phyloP scores from a whole-genome alignment of 1,140 invertebrate genomes.

The Eupeodes corollae region DNA sequence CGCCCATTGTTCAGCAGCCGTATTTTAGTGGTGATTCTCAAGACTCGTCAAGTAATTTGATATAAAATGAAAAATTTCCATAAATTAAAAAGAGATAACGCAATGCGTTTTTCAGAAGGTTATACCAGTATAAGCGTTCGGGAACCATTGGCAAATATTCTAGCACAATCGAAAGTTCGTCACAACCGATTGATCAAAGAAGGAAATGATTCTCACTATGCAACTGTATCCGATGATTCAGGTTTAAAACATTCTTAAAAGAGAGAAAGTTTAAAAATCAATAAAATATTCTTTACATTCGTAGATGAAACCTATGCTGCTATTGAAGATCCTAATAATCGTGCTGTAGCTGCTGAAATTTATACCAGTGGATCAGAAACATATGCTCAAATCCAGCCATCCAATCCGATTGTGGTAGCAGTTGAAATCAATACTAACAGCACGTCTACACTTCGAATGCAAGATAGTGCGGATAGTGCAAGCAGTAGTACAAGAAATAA shows the following conservation, averaged over 20 bases:
- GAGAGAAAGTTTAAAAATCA: background rate
- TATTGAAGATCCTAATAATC: conserved; percentile 66
- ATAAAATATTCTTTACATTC: background rate
- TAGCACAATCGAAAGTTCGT: conserved; percentile 45
- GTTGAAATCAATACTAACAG: conserved; percentile 39
- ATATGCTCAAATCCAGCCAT: conserved; percentile 73
- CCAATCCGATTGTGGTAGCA: conserved; percentile 41
- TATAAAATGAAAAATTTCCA: too few species aligned
- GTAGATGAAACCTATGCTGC: conserved; percentile 81
- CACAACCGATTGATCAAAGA: conserved; percentile 38
- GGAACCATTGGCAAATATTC: conserved; percentile 67
- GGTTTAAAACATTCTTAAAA: conserved; percentile 40
- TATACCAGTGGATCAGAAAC: conserved; percentile 76
- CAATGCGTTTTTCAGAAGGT: conserved; percentile 50
- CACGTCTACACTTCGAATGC: conserved; percentile 3
- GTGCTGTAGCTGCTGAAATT: conserved; percentile 33
- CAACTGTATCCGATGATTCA: conserved; percentile 73
- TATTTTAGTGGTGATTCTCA: conserved; percentile 76
- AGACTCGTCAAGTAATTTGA: conserved; percentile 61
- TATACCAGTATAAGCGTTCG: conserved; percentile 84
- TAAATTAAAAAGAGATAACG: background rate
- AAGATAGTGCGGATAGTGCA: conserved; percentile 4
- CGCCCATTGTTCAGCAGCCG: conserved; percentile 48
- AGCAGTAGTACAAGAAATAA: conserved; percentile 13
- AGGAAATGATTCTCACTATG: conserved; percentile 55